phyloP scores from a whole-genome alignment of 2,113 vertebrate genomes.

The Rutilus rutilus region DNA sequence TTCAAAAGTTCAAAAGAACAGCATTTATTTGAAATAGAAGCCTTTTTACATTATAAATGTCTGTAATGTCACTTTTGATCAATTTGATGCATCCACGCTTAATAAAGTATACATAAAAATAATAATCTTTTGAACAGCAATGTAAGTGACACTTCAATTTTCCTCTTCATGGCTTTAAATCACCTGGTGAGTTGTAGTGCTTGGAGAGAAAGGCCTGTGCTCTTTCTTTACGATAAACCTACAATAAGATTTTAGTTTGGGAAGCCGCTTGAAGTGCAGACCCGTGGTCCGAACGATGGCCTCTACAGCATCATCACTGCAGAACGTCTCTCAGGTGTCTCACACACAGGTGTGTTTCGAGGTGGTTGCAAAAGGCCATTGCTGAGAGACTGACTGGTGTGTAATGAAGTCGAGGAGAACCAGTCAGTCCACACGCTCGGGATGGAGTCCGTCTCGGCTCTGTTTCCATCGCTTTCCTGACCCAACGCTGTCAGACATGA shows the following conservation, averaged over 20 bases:
- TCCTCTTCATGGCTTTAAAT: background rate
- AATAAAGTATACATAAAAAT: background rate
- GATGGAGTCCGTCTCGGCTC: background rate
- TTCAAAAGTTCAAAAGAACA: background rate
- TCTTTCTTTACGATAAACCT: background rate
- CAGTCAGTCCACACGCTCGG: background rate
- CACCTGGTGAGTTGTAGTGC: background rate
- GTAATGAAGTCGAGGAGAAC: conserved; percentile 45
- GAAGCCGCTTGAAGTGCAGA: background rate
- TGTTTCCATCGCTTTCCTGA: background rate
- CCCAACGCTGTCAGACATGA: background rate
- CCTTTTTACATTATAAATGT: background rate
- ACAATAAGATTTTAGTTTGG: background rate
- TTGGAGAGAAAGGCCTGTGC: background rate
- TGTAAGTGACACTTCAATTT: background rate
- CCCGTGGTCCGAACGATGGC: background rate
- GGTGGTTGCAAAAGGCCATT: conserved; percentile 40
- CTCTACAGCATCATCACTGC: background rate
- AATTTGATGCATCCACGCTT: background rate
- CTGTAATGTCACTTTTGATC: background rate
- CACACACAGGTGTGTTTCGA: conserved; percentile 2
- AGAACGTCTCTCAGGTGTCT: background rate
- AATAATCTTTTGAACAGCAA: background rate
- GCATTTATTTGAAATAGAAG: background rate
- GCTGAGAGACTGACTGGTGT: conserved; percentile 48